Evolutionary conservation across 1,140 invertebrate genomes (phyloP), one percentile per base, ranked within the genome.

Genomic region (Telenomus remus): DNA sequence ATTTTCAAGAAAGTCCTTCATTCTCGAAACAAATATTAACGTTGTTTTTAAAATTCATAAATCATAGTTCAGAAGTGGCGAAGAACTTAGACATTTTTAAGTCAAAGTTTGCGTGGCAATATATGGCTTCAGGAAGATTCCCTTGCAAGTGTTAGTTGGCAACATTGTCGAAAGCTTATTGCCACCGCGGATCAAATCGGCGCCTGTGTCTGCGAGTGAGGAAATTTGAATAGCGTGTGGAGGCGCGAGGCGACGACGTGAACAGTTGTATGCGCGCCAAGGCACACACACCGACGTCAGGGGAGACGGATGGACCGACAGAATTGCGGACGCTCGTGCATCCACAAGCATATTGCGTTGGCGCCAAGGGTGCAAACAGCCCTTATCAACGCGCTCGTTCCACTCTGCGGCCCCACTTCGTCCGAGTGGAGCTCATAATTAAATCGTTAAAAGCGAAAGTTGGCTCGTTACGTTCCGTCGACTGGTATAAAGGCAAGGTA

Each of bases 291-390:
- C 27, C 35, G 37, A 12, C 35, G n/a, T n/a, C 49, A 71, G 42
- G 44, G 44, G 54, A 74, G 65, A 79, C 75, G 73, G 53, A 74
- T 56, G 73, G 69, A 77, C 66, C 64, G 27, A 74, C 71, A 76
- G 78, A 72, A 75, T 76, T 72, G 73, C 51, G 39, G 46, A 66
- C 66, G 50, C 54, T 13, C 1, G 42, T 75, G 64, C 77, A 75
- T 82, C 72, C 80, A 79, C 66, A 74, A 78, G 69, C 78, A 80
- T 82, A 84, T 81, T 82, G 81, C 82, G 76, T 84, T 85, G 80
- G 81, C 83, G 69, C 83, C 66, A 81, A 82, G 84, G 84, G 84
- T 84, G 84, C 81, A 84, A 86, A 83, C 81, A 82, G 65, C 81
- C 82, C 79, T 83, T 81, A 77, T 82, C 64, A 66, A 56, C 43